Evolutionary conservation across 2,888 invertebrate species (phyloP).

Genomic region (Cephalotes varians): DNA sequence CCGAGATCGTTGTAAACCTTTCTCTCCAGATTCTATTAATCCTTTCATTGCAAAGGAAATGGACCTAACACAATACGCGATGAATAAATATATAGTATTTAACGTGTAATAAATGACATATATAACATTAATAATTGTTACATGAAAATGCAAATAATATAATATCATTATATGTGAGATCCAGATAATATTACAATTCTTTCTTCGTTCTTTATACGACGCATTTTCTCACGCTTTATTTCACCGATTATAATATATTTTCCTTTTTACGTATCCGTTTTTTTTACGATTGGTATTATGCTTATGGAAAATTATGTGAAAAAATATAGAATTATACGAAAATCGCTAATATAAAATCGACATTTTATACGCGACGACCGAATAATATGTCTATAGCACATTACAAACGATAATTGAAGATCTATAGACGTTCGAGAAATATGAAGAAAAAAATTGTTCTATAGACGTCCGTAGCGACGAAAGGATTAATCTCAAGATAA

Average conservation of each 20-base stretch:
- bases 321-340: neutral
- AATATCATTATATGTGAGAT: neutral
- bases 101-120: neutral
- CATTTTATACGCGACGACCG: neutral
- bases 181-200: neutral
- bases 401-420: neutral
- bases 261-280: neutral
- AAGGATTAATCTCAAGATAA: conserved; percentile 12
- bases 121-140: conserved; percentile 6
- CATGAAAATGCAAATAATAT: neutral
- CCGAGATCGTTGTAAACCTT: neutral
- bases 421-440: neutral
- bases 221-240: neutral
- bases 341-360: neutral
- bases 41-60: neutral
- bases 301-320: neutral
- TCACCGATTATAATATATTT: too few species aligned
- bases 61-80: neutral
- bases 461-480: neutral
- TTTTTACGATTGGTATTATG: too few species aligned
- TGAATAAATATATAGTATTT: neutral
- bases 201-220: neutral
- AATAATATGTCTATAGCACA: neutral
- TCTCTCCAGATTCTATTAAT: neutral
- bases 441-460: neutral